These are phyloP conservation scores for Melanogrammus aeglefinus DNA, from an alignment of 2,797 vertebrate genomes.

Conservation along the genomic window DNA sequence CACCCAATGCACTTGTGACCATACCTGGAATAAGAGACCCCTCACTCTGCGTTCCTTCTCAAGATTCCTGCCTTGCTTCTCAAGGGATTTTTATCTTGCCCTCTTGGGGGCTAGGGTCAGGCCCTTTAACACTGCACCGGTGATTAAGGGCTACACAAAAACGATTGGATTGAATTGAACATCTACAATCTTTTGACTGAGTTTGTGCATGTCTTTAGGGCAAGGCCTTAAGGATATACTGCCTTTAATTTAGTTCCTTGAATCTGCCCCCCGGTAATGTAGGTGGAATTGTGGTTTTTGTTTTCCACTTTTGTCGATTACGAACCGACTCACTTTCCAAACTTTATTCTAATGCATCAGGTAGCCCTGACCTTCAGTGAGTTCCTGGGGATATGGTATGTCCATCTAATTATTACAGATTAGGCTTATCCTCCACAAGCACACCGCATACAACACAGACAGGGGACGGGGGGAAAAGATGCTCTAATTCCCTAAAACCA, in stretches of 20 bases:
- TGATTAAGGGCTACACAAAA: no score
- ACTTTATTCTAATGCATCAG: not conserved
- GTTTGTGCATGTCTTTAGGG: not conserved
- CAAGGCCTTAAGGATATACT: not conserved
- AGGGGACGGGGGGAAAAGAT: not conserved
- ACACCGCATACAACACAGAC: not conserved
- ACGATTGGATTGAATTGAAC: not conserved
- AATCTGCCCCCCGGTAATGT: not conserved
- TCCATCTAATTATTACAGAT: not conserved
- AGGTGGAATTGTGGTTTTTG: not conserved
- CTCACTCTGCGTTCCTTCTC: no score
- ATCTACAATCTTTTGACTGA: not conserved
- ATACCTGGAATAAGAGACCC: no score
- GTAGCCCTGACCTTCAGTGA: not conserved
- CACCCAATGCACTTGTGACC: no score
- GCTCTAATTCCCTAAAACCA: not conserved
- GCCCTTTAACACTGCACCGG: no score
- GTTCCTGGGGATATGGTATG: not conserved
- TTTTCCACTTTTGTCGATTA: not conserved
- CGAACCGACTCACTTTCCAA: not conserved
- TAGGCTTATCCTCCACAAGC: not conserved
- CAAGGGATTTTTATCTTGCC: no score
- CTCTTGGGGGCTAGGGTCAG: no score
- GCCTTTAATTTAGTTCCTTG: not conserved
- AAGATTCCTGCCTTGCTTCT: no score